Conservation (phyloP, 2,113 vertebrate species). For the Amblyopsis rosae region DNA sequence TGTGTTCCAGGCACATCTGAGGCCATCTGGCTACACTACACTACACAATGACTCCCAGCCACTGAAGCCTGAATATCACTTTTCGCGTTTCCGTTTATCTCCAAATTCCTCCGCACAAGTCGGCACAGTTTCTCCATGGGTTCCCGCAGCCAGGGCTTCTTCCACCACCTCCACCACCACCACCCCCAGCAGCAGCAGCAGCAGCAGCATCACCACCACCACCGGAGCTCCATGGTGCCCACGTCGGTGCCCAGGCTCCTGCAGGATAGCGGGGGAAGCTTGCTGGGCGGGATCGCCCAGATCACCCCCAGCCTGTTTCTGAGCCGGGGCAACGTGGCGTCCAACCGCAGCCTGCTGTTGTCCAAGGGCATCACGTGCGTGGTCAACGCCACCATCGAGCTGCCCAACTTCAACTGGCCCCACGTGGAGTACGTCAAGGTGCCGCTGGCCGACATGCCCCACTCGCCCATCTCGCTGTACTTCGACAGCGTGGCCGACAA, state of each 20-base stretch:
- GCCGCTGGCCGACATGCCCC: conserved; percentile 93
- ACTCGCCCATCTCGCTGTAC: conserved; percentile 93
- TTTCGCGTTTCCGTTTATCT: conserved; percentile 11
- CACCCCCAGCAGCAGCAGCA: conserved; percentile 16
- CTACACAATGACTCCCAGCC: conserved; percentile 49
- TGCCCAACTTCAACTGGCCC: conserved; percentile 97
- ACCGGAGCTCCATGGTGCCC: conserved; percentile 75
- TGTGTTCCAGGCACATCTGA: conserved; percentile 50
- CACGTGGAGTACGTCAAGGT: conserved; percentile 96
- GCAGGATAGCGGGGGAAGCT: conserved; percentile 74
- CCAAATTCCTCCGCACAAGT: conserved; percentile 3
- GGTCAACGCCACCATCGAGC: conserved; percentile 95
- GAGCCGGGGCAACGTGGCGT: conserved; percentile 91
- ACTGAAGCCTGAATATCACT: conserved; percentile 45
- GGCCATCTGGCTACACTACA: background rate
- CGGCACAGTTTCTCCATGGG: conserved; percentile 78
- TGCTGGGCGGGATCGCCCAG: conserved; percentile 92
- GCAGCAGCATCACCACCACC: conserved; percentile 37
- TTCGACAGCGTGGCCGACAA: conserved; percentile 96
- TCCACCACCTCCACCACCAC: conserved; percentile 76
- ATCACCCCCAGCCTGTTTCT: conserved; percentile 95
- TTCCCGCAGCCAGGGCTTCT: conserved; percentile 90
- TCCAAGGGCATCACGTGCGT: conserved; percentile 95
- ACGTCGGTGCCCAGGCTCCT: conserved; percentile 86
- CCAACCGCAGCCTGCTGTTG: conserved; percentile 92